Evolutionary conservation across 1,140 invertebrate genomes (phyloP), one percentile per base, ranked within the genome.

Genomic region (Orussus abietinus): DNA sequence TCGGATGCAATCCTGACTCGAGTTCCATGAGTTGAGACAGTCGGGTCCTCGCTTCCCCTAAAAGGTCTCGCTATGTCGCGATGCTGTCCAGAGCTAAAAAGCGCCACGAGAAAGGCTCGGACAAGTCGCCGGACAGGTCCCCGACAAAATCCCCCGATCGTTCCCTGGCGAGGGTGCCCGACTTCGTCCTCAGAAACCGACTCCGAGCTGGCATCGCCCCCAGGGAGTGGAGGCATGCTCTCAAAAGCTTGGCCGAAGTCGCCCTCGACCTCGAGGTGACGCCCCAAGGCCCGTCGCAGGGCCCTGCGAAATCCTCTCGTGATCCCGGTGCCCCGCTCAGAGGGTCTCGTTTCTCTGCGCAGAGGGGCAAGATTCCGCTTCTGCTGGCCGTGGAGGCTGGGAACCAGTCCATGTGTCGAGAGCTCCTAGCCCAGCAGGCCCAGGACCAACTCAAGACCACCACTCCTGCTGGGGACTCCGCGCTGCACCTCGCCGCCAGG

Each of bases 281-380:
- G 6, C 22, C 6, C 22, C 22, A 25, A 25, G 6, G 35, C 22
- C 11, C 17, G 21, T 20, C 14, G 5, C n/a, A 33, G 7, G 10
- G 11, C 22, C 22, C 22, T n/a, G 22, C 6, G 6, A 25, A 25
- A 7, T 25, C 22, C 22, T 25, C 22, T 25, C 22, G 22, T 7
- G 22, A 7, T 25, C n/a, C 22, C n/a, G n/a, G n/a, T n/a, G n/a
- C 21, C 50, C 75, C 74, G 74, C 75, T 54, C 60, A 71, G 53
- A 69, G 72, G 75, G 68, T 68, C 25, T 37, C 5, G n/a, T 69
- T 59, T 39, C 44, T 49, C 78, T 75, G 33, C n/a, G n/a, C 77
- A 94, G 92, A 85, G 84, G 69, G 94, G 93, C 42, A 91, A 90
- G 71, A 89, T 96, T 55, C 93, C 95, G 47, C 75, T 98, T 52